These are phyloP conservation scores for Gallinago stenura DNA, from an alignment of 2,797 vertebrate genomes.

Conservation along the genomic window DNA sequence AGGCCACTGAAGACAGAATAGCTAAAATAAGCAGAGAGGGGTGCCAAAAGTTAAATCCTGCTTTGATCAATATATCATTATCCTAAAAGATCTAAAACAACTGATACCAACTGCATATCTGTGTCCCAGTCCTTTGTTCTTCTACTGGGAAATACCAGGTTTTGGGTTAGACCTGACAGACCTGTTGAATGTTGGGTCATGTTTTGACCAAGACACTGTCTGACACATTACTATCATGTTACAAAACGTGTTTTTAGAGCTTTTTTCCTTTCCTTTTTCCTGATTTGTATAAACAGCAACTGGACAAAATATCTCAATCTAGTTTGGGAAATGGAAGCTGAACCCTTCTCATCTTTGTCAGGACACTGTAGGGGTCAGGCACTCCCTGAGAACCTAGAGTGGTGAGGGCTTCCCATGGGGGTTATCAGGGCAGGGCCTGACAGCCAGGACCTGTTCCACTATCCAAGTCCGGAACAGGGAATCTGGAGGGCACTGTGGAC, in stretches of 20 bases:
- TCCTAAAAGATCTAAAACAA: neutral
- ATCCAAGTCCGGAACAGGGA: neutral
- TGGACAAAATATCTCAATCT: neutral
- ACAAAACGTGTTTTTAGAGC: neutral
- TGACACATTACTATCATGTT: neutral
- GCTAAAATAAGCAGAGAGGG: neutral
- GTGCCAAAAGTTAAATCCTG: neutral
- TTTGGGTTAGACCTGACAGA: neutral
- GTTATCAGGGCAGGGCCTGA: neutral
- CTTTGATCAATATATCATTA: neutral
- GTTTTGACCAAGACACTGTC: neutral
- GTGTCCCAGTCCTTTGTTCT: neutral
- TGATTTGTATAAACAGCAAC: neutral
- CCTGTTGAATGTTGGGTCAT: neutral
- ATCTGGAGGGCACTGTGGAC: no score
- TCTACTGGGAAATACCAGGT: neutral
- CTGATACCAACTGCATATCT: neutral
- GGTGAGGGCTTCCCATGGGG: accelerated
- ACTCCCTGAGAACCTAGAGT: neutral
- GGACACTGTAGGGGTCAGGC: neutral
- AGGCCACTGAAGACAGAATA: neutral
- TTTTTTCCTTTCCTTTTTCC: neutral
- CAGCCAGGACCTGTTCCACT: neutral
- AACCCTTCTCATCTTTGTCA: neutral
- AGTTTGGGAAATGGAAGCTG: neutral